phyloP scores from a whole-genome alignment of 2,888 invertebrate genomes.

The Perizoma flavofasciatum region DNA sequence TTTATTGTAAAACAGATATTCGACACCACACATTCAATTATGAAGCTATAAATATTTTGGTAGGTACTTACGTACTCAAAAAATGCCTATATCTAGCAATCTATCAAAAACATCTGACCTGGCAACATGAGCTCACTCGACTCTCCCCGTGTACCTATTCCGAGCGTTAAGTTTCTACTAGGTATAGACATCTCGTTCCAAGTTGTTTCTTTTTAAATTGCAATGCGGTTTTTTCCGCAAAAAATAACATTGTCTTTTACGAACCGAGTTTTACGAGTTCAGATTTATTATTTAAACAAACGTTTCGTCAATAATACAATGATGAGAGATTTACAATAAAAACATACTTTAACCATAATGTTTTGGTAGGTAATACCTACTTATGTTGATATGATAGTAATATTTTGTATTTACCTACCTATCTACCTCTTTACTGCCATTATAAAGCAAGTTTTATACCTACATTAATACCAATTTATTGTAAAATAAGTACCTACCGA shows the following conservation, averaged over 20 bases:
- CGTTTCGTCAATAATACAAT: slow-evolving; percentile 1
- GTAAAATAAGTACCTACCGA: too few species aligned
- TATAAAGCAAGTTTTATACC: too few species aligned
- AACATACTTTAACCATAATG: too few species aligned
- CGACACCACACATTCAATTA: too few species aligned
- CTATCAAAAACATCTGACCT: slow-evolving; percentile 8
- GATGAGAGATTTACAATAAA: neutral
- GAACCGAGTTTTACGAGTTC: slow-evolving; percentile 44
- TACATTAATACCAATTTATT: too few species aligned
- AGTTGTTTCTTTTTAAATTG: slow-evolving; percentile 75
- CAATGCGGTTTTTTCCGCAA: slow-evolving; percentile 62
- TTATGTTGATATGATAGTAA: too few species aligned
- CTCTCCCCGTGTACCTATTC: slow-evolving; percentile 17
- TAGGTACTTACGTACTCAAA: neutral
- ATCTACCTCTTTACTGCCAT: too few species aligned
- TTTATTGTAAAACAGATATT: too few species aligned
- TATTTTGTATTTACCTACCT: too few species aligned
- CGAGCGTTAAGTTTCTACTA: slow-evolving; percentile 57
- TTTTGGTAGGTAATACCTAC: too few species aligned
- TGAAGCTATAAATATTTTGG: too few species aligned
- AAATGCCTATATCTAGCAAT: slow-evolving; percentile 13
- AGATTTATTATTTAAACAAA: slow-evolving; percentile 33
- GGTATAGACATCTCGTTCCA: slow-evolving; percentile 21
- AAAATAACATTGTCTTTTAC: slow-evolving; percentile 71
- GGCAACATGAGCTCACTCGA: slow-evolving; percentile 36